phyloP scores from a whole-genome alignment of 2,113 vertebrate species.

The Pachycephala philippinensis region DNA sequence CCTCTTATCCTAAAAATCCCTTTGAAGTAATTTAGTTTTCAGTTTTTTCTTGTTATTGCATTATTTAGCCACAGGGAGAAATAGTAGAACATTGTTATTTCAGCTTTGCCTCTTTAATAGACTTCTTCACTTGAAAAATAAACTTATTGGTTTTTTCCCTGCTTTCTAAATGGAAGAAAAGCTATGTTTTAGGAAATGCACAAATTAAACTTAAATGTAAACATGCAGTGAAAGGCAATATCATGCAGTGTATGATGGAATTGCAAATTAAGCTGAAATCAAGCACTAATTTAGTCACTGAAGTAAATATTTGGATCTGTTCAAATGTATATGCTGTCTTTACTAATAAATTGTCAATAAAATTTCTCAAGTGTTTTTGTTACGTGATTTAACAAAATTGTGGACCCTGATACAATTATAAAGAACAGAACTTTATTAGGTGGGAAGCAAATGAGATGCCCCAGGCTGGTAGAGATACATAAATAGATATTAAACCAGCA shows the following conservation, averaged over 20 bases:
- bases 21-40: neutral
- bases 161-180: constrained; percentile 8
- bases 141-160: neutral
- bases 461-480: neutral
- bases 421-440: neutral
- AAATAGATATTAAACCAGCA: neutral
- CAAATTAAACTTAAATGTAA: constrained; percentile 51
- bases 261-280: constrained; percentile 45
- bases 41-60: neutral
- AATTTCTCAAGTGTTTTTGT: neutral
- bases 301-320: neutral
- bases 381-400: neutral
- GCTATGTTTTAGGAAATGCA: neutral
- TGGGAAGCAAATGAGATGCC: neutral
- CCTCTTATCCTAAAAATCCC: neutral
- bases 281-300: constrained; percentile 29
- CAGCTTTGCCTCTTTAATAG: neutral
- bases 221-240: constrained; percentile 6
- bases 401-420: neutral
- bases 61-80: constrained; percentile 13
- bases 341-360: neutral
- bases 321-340: neutral
- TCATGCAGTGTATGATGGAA: neutral
- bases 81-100: neutral
- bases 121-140: neutral